A percentile compares a stretch with the other conserved stretches of the same genome.
Evolutionary conservation across 1,140 invertebrate genomes (phyloP).

Genomic region (Pachypeltis micranthus): DNA sequence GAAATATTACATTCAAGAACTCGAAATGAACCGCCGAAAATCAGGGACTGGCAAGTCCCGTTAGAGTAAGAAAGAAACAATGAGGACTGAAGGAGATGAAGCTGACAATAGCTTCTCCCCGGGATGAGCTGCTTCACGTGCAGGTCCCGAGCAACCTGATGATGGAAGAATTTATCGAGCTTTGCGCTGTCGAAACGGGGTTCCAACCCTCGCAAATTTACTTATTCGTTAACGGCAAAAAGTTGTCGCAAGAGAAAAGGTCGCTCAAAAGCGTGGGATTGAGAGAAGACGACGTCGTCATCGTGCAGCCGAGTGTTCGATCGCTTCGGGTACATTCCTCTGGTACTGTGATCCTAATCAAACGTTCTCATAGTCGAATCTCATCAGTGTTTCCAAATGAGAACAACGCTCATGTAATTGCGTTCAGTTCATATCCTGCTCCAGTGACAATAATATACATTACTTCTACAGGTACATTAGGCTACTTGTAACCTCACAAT

Average conservation of each 20-base stretch:
- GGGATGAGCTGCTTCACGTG: conserved; percentile 74
- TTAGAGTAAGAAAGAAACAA: neutral
- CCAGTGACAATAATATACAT: too few relatives aligned
- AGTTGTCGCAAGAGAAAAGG: neutral
- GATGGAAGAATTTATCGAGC: conserved; percentile 88
- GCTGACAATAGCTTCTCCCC: conserved; percentile 75
- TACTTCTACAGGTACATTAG: too few relatives aligned
- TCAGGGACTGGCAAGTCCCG: neutral
- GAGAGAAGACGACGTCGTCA: conserved; percentile 52
- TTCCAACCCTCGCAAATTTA: conserved; percentile 68
- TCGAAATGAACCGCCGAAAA: neutral
- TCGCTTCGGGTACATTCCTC: too few relatives aligned
- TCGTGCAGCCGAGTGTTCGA: conserved; percentile 71
- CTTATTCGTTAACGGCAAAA: conserved; percentile 68
- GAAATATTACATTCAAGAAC: too few relatives aligned
- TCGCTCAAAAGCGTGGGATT: neutral
- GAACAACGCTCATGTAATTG: too few relatives aligned
- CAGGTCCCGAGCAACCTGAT: conserved; percentile 88
- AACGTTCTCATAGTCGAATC: too few relatives aligned
- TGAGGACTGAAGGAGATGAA: conserved; percentile 74
- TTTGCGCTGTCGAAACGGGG: conserved; percentile 82
- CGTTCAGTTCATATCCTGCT: too few relatives aligned
- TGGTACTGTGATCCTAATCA: too few relatives aligned
- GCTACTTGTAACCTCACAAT: too few relatives aligned
- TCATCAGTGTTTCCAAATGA: too few relatives aligned